These are phyloP conservation scores for Leucoraja erinaceus DNA, from an alignment of 2,113 vertebrate genomes.

Conservation along the genomic window DNA sequence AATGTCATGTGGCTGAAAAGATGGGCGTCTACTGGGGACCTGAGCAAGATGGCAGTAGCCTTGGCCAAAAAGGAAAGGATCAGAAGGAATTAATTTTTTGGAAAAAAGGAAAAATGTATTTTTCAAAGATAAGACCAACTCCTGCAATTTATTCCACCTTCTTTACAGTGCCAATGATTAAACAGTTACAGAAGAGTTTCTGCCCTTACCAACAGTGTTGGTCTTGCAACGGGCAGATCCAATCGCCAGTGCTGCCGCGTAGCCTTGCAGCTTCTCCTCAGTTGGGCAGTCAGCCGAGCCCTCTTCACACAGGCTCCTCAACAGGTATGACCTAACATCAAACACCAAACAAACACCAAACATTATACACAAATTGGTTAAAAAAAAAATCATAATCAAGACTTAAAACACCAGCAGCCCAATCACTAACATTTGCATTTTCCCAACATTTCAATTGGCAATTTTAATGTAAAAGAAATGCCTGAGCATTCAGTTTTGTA, in stretches of 20 bases:
- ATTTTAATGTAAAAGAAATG: not conserved
- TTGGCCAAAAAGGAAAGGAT: too few relatives aligned
- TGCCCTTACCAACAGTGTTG: slow-evolving; percentile 73
- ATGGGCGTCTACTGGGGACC: not conserved
- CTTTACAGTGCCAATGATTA: not conserved
- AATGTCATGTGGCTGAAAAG: not conserved
- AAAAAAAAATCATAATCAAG: not conserved
- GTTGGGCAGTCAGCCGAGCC: slow-evolving; percentile 64
- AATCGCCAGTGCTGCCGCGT: slow-evolving; percentile 84
- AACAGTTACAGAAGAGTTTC: not conserved
- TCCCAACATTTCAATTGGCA: not conserved
- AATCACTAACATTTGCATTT: not conserved
- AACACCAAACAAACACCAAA: not conserved
- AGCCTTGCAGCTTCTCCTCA: slow-evolving; percentile 82
- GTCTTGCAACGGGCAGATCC: slow-evolving; percentile 86
- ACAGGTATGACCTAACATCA: slow-evolving; percentile 76
- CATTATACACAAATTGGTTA: not conserved
- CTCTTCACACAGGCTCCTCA: slow-evolving; percentile 85
- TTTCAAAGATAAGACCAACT: not conserved
- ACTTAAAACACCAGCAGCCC: not conserved
- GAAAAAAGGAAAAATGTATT: too few relatives aligned
- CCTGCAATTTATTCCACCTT: not conserved
- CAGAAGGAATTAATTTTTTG: not conserved
- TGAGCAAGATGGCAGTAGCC: too few relatives aligned
- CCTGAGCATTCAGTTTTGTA: slow-evolving; percentile 45